Conservation (phyloP, 2,113 vertebrate species). For the Pampusana beccarii region DNA sequence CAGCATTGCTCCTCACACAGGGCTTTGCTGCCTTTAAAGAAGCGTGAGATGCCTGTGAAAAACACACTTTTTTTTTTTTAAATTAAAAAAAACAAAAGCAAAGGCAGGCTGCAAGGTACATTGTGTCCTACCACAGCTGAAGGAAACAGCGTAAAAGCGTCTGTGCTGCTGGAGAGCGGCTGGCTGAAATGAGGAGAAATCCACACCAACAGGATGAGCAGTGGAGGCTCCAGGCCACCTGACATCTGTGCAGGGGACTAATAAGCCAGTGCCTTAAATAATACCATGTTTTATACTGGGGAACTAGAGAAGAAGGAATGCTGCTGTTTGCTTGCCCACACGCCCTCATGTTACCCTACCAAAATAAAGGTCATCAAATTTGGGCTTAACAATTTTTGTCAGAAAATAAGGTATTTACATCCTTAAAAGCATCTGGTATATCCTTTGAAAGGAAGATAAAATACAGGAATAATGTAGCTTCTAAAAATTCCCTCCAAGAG, state of each 20-base stretch:
- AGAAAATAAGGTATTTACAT: neutral
- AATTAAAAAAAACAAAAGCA: too few species aligned
- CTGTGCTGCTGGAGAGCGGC: neutral
- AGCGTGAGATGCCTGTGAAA: neutral
- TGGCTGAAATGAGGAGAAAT: neutral
- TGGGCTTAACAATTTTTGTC: neutral
- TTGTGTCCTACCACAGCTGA: neutral
- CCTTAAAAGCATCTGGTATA: neutral
- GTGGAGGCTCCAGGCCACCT: neutral
- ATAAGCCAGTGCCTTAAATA: neutral
- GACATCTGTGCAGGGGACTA: neutral
- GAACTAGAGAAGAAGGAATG: neutral
- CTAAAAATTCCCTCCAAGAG: conserved; percentile 15
- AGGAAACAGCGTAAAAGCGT: neutral
- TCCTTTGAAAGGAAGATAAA: neutral
- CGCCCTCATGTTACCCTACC: neutral
- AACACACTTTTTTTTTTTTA: neutral
- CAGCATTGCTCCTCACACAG: neutral
- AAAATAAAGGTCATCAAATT: neutral
- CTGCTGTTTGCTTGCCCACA: neutral
- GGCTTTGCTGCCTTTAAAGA: neutral
- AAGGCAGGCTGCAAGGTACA: neutral
- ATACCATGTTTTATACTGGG: neutral
- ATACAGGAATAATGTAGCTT: neutral
- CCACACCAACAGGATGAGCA: neutral